A percentile compares a stretch with the other conserved stretches of the same genome.
Evolutionary conservation across 2,888 invertebrate genomes (phyloP).

Genomic region (Hypselothyrea guttata): DNA sequence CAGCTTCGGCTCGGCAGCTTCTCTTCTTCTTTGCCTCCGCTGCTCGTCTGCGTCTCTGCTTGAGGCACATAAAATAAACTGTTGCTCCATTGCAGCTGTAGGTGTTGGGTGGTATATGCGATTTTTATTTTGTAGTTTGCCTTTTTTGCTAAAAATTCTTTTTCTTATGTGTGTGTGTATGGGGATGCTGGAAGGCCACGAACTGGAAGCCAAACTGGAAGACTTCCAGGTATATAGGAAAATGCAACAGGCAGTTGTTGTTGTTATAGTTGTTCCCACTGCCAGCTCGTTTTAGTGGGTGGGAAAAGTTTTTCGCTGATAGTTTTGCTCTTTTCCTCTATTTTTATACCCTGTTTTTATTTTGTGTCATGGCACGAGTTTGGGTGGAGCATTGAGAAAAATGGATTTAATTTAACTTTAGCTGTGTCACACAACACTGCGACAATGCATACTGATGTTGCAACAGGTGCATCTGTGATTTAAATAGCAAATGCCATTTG

Average conservation of each 20-base stretch:
- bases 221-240: constrained; percentile 60
- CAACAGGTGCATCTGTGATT: constrained; percentile 54
- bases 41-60: neutral
- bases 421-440: constrained; percentile 36
- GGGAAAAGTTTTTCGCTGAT: constrained; percentile 43
- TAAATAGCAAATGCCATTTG: neutral
- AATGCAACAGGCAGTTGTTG: constrained; percentile 74
- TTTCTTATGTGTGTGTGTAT: constrained; percentile 17
- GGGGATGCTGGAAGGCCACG: constrained; percentile 44
- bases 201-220: constrained; percentile 41
- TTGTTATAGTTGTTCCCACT: constrained; percentile 53
- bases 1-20: neutral
- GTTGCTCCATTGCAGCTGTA: constrained; percentile 36
- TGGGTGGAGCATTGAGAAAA: constrained; percentile 37
- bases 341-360: too few species aligned
- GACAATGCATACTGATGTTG: constrained; percentile 46
- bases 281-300: constrained; percentile 25
- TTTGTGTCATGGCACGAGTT: constrained; percentile 2
- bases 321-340: too few species aligned
- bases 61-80: constrained; percentile 52
- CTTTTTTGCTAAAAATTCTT: constrained; percentile 59
- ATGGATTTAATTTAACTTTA: constrained; percentile 71
- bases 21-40: neutral
- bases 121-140: constrained; percentile 27
- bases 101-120: constrained; percentile 31